Percentiles rank a stretch among this genome's conserved stretches.
Evolutionary conservation across 2,797 vertebrate genomes (phyloP).

Genomic region (Poeciliopsis presidionis): DNA sequence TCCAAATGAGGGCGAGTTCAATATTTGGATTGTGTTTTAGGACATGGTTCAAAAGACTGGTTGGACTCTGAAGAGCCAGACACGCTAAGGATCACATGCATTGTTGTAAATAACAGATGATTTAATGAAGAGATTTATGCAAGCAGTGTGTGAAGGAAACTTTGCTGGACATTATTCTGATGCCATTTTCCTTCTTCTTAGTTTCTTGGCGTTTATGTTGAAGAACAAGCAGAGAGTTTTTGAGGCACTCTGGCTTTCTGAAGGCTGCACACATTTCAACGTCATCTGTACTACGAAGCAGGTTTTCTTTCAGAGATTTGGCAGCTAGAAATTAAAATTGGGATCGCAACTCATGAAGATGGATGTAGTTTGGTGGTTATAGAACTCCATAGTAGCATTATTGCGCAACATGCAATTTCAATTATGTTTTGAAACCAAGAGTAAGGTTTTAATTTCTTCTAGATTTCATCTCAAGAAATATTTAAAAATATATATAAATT

Average conservation of each 20-base stretch:
- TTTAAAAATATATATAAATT: not conserved
- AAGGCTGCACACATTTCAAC: conserved; percentile 31
- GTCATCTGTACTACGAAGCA: conserved; percentile 23
- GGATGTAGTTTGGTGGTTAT: not conserved
- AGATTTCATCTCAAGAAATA: not conserved
- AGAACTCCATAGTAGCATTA: not conserved
- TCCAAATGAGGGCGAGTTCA: conserved; percentile 35
- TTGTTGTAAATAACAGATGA: conserved; percentile 74
- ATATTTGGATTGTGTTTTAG: conserved; percentile 42
- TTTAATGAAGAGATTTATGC: conserved; percentile 77
- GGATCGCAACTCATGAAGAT: not conserved
- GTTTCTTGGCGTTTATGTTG: conserved; percentile 37
- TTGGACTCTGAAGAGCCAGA: conserved; percentile 31
- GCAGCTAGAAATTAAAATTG: not conserved
- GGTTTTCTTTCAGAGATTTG: not conserved
- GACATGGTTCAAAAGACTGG: conserved; percentile 38
- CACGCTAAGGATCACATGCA: conserved; percentile 50
- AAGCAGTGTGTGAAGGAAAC: conserved; percentile 55
- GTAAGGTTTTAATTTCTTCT: not conserved
- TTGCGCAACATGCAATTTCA: not conserved
- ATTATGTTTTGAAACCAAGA: not conserved
- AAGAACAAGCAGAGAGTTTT: conserved; percentile 25
- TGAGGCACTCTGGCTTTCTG: conserved; percentile 23
- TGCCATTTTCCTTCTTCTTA: conserved; percentile 36
- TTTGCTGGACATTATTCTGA: conserved; percentile 42